phyloP scores from a whole-genome alignment of 2,888 invertebrate genomes.

The Hirtodrosophila alboralis region DNA sequence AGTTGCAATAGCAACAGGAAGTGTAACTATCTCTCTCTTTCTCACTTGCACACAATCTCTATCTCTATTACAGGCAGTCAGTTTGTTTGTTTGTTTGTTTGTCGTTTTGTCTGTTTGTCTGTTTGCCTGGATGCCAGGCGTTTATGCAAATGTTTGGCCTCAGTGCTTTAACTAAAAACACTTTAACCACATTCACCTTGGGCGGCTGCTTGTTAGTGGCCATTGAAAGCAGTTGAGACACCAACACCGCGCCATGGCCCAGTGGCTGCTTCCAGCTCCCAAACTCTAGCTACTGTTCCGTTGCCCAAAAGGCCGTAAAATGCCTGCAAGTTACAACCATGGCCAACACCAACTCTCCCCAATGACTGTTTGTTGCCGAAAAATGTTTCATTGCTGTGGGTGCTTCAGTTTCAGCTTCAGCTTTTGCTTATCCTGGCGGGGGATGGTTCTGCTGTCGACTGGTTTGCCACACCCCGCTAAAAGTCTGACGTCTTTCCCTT shows the following conservation, averaged over 20 bases:
- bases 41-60: conserved; percentile 1
- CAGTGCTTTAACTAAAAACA: conserved; percentile 77
- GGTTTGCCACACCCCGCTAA: conserved; percentile 43
- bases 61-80: conserved; percentile 8
- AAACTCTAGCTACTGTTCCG: conserved; percentile 7
- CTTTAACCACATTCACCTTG: conserved; percentile 80
- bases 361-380: conserved; percentile 64
- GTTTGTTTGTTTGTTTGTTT: conserved; percentile 20
- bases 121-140: conserved; percentile 48
- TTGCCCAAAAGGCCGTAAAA: conserved; percentile 76
- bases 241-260: conserved; percentile 29
- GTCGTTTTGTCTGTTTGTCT: conserved; percentile 39
- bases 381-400: conserved; percentile 75
- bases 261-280: conserved; percentile 4
- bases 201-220: conserved; percentile 76
- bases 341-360: conserved; percentile 23
- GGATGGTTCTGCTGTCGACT: conserved; percentile 41
- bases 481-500: conserved; percentile 32
- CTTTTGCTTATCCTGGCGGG: conserved; percentile 3
- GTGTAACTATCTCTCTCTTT: conserved; percentile 7
- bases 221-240: conserved; percentile 71
- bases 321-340: conserved; percentile 72
- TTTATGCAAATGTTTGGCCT: conserved; percentile 77
- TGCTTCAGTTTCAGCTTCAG: conserved; percentile 10
- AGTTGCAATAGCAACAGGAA: conserved; percentile 48